Conservation (phyloP, 2,888 invertebrate species). For the Danaus chrysippus region DNA sequence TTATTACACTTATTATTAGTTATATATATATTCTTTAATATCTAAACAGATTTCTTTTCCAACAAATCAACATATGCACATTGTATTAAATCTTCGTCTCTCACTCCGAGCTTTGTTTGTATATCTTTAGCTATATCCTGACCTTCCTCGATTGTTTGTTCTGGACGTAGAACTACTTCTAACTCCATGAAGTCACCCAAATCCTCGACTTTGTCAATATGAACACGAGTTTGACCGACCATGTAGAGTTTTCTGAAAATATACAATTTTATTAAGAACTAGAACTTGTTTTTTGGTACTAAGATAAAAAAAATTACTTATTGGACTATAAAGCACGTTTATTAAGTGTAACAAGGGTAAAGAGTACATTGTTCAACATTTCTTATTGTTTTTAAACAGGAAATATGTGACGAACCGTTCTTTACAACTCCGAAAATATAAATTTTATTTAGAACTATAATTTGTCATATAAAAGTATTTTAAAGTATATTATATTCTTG, state of each 20-base stretch:
- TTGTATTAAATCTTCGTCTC: conserved; percentile 81
- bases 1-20: too few species aligned
- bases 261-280: background rate
- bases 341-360: too few species aligned
- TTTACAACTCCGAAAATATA: too few species aligned
- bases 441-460: too few species aligned
- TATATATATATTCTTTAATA: background rate
- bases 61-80: conserved; percentile 89
- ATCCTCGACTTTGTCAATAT: conserved; percentile 89
- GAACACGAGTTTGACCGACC: conserved; percentile 90
- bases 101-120: conserved; percentile 82
- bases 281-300: too few species aligned
- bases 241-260: conserved; percentile 83
- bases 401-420: too few species aligned
- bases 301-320: too few species aligned
- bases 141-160: conserved; percentile 84
- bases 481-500: too few species aligned
- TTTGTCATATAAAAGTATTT: too few species aligned
- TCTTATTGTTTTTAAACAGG: too few species aligned
- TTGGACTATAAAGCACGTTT: too few species aligned
- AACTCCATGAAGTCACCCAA: conserved; percentile 92
- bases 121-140: conserved; percentile 84
- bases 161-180: conserved; percentile 85
- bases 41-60: conserved; percentile 35
- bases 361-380: too few species aligned